Evolutionary conservation across 2,888 invertebrate genomes (phyloP), one percentile per base, ranked within the genome.

Genomic region (Eupeodes luniger): DNA sequence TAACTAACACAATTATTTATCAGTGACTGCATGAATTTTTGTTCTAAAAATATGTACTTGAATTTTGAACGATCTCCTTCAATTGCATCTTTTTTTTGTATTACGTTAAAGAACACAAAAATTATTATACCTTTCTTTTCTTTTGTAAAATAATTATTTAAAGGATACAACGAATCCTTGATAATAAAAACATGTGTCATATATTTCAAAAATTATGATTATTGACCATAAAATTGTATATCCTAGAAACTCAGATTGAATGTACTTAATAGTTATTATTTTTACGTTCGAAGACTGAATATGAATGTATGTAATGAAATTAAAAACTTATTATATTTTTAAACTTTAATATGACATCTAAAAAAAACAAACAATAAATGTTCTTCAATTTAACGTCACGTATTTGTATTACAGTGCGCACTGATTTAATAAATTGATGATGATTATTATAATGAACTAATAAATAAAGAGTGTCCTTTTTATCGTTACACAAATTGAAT

Each of bases 211-310:
- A 0, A 47, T 59, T 27, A 36, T 57, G n/a, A 36, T 36, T 36
- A 3, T 47, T 7, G 6, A 53, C n/a, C n/a, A 3, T 19, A 62
- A 62, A n/a, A 62, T 4, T 36, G 5, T 11, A 34, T 0, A 36
- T 12, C 11, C 0, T 47, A 10, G 1, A 64, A 2, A 64, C 64
- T 64, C 64, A 64, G 64, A 64, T 64, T 47, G 19, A 47, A 64
- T 64, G 64, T 64, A 64, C 64, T 62, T 62, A 62, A 64, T 47
- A 64, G 3, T 14, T 47, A 14, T 27, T 47, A 14, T 64, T 64
- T 64, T 27, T 12, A 64, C 19, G 27, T 47, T 64, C 64, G 19
- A 64, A 27, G 47, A 64, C 64, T 64, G 47, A 47, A 62, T 40
- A 59, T 27, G 27, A 27, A 27, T 27, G 27, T 27, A 27, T 36